These are phyloP conservation scores for Heliothis subflexa DNA, from an alignment of 1,140 invertebrate genomes.

Conservation along the genomic window DNA sequence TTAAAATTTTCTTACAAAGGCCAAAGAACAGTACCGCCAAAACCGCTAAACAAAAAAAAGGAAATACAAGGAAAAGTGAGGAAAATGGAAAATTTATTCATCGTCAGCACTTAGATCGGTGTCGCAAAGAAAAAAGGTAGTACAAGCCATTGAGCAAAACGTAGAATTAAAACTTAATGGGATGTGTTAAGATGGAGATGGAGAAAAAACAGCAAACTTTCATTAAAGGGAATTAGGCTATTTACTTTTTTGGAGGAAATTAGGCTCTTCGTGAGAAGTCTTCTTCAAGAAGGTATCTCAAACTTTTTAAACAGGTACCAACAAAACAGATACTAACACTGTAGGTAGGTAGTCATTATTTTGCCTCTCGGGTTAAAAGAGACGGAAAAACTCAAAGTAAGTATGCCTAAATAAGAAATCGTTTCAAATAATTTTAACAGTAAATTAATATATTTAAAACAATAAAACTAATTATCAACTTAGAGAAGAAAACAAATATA, in stretches of 20 bases:
- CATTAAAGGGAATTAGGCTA: constrained; percentile 31
- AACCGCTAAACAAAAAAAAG: constrained; percentile 49
- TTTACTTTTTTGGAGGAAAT: constrained; percentile 21
- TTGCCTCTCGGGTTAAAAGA: too few relatives aligned
- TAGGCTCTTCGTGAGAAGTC: not conserved
- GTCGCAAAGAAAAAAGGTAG: constrained; percentile 48
- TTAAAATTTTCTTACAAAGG: constrained; percentile 42
- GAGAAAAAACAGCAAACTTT: constrained; percentile 32
- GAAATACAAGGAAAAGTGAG: constrained; percentile 38
- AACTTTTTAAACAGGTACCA: too few relatives aligned
- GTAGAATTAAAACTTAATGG: constrained; percentile 53
- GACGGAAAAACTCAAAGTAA: too few relatives aligned
- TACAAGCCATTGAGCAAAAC: constrained; percentile 51
- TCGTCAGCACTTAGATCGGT: constrained; percentile 52
- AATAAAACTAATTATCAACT: too few relatives aligned
- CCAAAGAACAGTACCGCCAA: constrained; percentile 30
- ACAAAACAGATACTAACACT: too few relatives aligned
- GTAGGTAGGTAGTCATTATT: too few relatives aligned
- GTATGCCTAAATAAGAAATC: too few relatives aligned
- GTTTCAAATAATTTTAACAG: too few relatives aligned
- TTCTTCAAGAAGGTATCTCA: not conserved
- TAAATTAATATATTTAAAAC: too few relatives aligned
- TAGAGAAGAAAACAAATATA: too few relatives aligned
- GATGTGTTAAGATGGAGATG: constrained; percentile 36
- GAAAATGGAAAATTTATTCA: constrained; percentile 60